Evolutionary conservation across 1,140 invertebrate species (phyloP).

Genomic region (Oreohelix idahoensis): DNA sequence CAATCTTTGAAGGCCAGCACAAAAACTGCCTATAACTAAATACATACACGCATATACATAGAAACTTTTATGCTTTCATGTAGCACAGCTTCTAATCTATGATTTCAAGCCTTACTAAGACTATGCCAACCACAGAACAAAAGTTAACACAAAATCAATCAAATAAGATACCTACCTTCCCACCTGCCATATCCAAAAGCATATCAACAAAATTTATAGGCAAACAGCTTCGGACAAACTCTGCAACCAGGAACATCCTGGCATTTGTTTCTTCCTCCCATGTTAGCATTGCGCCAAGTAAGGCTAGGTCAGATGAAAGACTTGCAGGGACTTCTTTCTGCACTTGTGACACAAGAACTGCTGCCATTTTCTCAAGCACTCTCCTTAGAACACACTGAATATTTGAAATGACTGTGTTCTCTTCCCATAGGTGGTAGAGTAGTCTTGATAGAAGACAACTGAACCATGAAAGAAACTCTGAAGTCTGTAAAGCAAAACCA

Average conservation of each 20-base stretch:
- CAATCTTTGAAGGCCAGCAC: too few relatives aligned
- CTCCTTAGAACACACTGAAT: neutral
- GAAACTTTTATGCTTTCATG: too few relatives aligned
- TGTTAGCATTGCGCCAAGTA: neutral
- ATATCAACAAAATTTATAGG: constrained; percentile 1
- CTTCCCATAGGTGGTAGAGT: neutral
- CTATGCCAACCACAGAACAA: too few relatives aligned
- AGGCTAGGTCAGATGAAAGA: neutral
- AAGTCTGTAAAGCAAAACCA: neutral
- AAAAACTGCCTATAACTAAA: too few relatives aligned
- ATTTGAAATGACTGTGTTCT: neutral
- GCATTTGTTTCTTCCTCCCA: neutral
- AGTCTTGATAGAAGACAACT: neutral
- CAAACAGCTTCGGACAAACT: neutral
- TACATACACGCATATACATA: too few relatives aligned
- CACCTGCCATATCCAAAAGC: constrained; percentile 3
- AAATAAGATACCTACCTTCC: constrained; percentile 12
- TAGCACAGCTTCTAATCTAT: too few relatives aligned
- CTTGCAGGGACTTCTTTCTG: neutral
- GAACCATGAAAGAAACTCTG: constrained; percentile 7
- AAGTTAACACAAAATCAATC: too few relatives aligned
- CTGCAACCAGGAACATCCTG: neutral
- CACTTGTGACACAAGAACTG: neutral
- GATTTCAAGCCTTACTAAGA: too few relatives aligned
- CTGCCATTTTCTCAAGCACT: neutral